Conservation (phyloP, 1,140 invertebrate genomes). For the Cyrtorhinus lividipennis region DNA sequence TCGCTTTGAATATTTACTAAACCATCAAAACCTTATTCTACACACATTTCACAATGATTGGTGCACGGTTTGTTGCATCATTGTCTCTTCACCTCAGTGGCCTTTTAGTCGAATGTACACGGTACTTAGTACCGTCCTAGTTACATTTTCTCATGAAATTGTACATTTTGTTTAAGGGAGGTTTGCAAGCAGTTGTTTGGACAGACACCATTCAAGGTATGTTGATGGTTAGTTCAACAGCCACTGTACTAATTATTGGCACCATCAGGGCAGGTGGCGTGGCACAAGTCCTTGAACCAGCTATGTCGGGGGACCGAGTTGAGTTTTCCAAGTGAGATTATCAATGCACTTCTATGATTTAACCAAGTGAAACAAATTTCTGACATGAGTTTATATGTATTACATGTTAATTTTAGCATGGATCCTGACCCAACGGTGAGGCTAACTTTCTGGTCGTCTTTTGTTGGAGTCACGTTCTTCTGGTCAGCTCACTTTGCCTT, state of each 20-base stretch:
- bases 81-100: too few species aligned
- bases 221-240: constrained; percentile 58
- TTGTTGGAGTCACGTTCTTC: constrained; percentile 11
- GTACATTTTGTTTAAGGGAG: constrained; percentile 38
- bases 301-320: constrained; percentile 39
- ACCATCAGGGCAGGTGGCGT: constrained; percentile 48
- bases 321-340: constrained; percentile 54
- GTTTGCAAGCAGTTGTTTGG: constrained; percentile 66
- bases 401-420: constrained; percentile 11
- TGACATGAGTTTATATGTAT: background rate
- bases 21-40: too few species aligned
- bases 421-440: constrained; percentile 14
- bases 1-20: too few species aligned
- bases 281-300: constrained; percentile 36
- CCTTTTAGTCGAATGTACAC: too few species aligned
- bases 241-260: constrained; percentile 50
- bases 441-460: constrained; percentile 13
- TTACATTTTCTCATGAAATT: too few species aligned
- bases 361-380: background rate
- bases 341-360: background rate
- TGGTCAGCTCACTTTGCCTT: background rate
- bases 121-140: too few species aligned
- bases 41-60: too few species aligned
- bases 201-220: constrained; percentile 69
- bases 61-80: too few species aligned